Conservation (phyloP, 2,113 vertebrate species). For the Campylomormyrus tamandua region DNA sequence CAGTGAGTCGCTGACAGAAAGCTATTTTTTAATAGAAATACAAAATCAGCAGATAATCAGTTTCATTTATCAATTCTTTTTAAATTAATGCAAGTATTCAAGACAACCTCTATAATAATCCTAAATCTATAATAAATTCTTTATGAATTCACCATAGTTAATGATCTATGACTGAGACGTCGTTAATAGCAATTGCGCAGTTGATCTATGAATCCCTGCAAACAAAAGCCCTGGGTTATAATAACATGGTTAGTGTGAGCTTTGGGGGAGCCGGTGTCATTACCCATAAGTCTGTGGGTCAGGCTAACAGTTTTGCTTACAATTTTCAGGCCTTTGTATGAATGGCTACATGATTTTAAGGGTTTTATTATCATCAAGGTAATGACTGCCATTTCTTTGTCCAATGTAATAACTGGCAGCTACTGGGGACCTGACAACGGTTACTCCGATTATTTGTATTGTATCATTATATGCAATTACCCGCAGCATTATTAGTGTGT, state of each 20-base stretch:
- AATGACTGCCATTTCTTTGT: background rate
- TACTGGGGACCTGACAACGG: background rate
- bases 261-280: background rate
- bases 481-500: background rate
- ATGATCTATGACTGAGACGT: background rate
- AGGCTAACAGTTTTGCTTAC: background rate
- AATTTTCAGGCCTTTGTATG: background rate
- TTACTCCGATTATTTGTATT: background rate
- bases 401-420: background rate
- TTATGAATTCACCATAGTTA: background rate
- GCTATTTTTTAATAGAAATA: background rate
- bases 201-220: background rate
- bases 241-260: background rate
- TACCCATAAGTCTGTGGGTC: background rate
- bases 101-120: background rate
- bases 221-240: background rate
- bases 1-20: background rate
- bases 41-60: background rate
- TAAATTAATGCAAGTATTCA: background rate
- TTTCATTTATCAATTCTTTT: background rate
- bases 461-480: background rate
- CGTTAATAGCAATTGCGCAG: background rate
- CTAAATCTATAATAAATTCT: background rate
- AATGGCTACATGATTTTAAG: background rate
- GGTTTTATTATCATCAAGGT: background rate